phyloP scores from a whole-genome alignment of 1,140 invertebrate species.

The Kradibia gibbosae region DNA sequence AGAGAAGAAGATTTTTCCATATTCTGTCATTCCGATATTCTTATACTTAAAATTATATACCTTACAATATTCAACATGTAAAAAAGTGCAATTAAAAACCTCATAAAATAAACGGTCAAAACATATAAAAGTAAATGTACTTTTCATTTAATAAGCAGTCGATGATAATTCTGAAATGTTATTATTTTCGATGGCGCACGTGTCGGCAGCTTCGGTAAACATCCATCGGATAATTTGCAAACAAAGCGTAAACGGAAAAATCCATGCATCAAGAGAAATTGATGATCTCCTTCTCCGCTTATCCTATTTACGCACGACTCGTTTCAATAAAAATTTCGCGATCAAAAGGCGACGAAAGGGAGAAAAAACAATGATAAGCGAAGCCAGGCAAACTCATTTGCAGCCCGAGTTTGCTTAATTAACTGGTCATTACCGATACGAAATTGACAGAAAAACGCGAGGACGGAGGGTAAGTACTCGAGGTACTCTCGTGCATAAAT shows the following conservation, averaged over 20 bases:
- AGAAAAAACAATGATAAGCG: neutral
- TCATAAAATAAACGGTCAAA: slow-evolving; percentile 7
- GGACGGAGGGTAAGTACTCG: neutral
- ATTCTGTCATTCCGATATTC: no score
- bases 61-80: neutral
- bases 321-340: neutral
- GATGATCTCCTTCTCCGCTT: neutral
- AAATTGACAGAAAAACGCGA: slow-evolving; percentile 28
- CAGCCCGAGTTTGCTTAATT: slow-evolving; percentile 23
- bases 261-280: neutral
- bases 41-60: no score
- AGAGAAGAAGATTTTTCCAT: no score
- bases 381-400: slow-evolving; percentile 3
- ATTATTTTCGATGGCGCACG: slow-evolving; percentile 1
- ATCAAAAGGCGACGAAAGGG: neutral
- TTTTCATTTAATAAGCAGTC: neutral
- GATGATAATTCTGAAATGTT: neutral
- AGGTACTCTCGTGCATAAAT: slow-evolving; percentile 18
- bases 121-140: slow-evolving; percentile 4
- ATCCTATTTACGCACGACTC: neutral
- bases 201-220: neutral
- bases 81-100: slow-evolving; percentile 9
- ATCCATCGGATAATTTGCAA: slow-evolving; percentile 24
- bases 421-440: slow-evolving; percentile 1
- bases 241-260: slow-evolving; percentile 13